Base-by-base conservation (phyloP, 64 coral and sea anemone species). In the Porites australiensis region DNA sequence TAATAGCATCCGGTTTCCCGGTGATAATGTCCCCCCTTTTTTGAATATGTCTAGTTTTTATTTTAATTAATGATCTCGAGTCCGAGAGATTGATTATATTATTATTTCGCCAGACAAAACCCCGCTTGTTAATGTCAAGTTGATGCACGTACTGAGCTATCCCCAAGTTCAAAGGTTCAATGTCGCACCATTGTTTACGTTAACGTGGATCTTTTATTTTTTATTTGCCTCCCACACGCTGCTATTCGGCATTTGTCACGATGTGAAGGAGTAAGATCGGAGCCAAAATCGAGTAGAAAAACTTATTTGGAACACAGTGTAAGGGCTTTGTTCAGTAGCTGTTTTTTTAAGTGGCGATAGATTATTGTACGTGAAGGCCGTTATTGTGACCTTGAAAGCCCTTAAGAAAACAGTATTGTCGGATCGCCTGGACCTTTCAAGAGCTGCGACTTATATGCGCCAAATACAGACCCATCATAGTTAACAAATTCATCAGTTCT, bases 91-190 rank as follows among this genome's bases (percentile, higher is more conserved):
- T 69, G 50, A 65, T 68, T 61, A 45, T 80, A 10, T 63, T 15
- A 16, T 61, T 62, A 16, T 81, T 81, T 67, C 2, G 6, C 60
- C 37, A 19, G 5, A 4, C 58, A 82, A 64, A 45, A 37, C 65
- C 27, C 48, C 16, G 12, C 27, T 58, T 27, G 14, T 47, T 10
- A 82, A 82, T 63, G 78, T 57, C 58, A 61, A 82, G 58, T 64
- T 82, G 11, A 13, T 4, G 21, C 53, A 14, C 12, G n/a, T 37
- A 37, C 43, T 62, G 54, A 7, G 14, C n/a, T 54, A 49, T 22
- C 62, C 80, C 63, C 62, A 84, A 84, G 63, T 84, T 84, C 63
- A 52, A 50, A 50, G 45, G 73, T 76, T 76, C 73, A 76, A 76
- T 14, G 44, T 50, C 73, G 47, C 16, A 19, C 19, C 16, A 50